phyloP scores from a whole-genome alignment of 2,888 invertebrate species.

The Thelaira solivaga region DNA sequence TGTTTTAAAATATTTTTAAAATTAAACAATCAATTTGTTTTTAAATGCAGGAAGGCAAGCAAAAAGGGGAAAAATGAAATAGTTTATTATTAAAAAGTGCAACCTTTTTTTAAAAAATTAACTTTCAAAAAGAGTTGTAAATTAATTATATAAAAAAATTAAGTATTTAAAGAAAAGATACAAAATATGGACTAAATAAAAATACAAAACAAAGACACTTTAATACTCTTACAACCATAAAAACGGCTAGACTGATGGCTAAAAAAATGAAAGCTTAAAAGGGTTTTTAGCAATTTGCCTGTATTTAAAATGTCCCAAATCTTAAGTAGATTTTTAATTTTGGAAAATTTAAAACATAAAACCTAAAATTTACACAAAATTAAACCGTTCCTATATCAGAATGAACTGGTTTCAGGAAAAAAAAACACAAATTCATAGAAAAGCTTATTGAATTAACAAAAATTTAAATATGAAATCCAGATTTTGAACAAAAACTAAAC shows the following conservation, averaged over 20 bases:
- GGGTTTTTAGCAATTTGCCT: background rate
- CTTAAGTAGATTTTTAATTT: too few species aligned
- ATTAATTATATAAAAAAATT: background rate
- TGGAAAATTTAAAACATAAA: too few species aligned
- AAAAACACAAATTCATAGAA: too few species aligned
- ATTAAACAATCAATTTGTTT: slow-evolving; percentile 23
- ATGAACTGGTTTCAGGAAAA: too few species aligned
- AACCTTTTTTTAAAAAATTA: background rate
- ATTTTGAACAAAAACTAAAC: too few species aligned
- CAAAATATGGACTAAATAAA: background rate
- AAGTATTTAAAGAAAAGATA: background rate
- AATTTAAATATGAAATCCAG: too few species aligned
- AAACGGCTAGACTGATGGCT: background rate
- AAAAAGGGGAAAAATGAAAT: slow-evolving; percentile 35
- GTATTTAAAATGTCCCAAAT: too few species aligned
- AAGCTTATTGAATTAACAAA: too few species aligned
- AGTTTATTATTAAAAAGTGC: slow-evolving; percentile 30
- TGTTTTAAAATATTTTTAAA: background rate
- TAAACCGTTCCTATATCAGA: too few species aligned
- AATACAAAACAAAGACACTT: background rate
- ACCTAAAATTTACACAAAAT: too few species aligned
- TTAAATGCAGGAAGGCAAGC: slow-evolving; percentile 50
- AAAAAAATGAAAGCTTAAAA: slow-evolving; percentile 9
- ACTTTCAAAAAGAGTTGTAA: background rate
- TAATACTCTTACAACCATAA: background rate